Evolutionary conservation across 2,888 invertebrate genomes (phyloP).

Genomic region (Brachyptera putata): DNA sequence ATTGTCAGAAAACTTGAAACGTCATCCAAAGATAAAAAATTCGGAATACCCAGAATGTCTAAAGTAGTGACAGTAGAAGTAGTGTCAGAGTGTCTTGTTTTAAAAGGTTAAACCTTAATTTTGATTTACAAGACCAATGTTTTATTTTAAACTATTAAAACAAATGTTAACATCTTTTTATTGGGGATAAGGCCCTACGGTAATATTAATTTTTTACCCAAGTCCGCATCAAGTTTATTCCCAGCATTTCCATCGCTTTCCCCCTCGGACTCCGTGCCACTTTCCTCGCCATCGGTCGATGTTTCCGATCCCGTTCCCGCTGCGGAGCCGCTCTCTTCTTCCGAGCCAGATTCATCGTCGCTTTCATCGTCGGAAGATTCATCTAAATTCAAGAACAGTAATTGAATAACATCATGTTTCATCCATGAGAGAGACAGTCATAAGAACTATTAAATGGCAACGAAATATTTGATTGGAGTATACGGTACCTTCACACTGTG

Average conservation of each 20-base stretch:
- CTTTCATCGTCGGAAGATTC: not conserved
- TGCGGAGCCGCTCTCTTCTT: not conserved
- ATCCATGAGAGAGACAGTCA: not conserved
- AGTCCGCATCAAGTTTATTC: not conserved
- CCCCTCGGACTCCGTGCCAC: not conserved
- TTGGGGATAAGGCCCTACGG: too few species aligned
- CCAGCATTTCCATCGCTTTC: slow-evolving; percentile 34
- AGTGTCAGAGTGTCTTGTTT: too few species aligned
- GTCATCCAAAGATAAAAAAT: too few species aligned
- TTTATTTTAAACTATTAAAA: too few species aligned
- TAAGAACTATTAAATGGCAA: not conserved
- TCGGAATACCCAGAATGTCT: too few species aligned
- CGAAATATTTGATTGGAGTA: not conserved
- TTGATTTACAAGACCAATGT: too few species aligned
- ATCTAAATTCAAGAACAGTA: not conserved
- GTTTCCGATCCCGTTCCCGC: not conserved
- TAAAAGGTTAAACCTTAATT: too few species aligned
- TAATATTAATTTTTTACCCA: slow-evolving; percentile 39
- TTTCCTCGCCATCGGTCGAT: not conserved
- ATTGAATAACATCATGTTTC: not conserved
- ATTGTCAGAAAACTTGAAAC: too few species aligned
- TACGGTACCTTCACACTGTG: not conserved
- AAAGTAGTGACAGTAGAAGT: too few species aligned
- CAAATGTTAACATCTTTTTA: too few species aligned
- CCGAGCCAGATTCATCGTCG: not conserved